Evolutionary conservation across 2,888 invertebrate species (phyloP).

Genomic region (Kryphioiulus occultus): DNA sequence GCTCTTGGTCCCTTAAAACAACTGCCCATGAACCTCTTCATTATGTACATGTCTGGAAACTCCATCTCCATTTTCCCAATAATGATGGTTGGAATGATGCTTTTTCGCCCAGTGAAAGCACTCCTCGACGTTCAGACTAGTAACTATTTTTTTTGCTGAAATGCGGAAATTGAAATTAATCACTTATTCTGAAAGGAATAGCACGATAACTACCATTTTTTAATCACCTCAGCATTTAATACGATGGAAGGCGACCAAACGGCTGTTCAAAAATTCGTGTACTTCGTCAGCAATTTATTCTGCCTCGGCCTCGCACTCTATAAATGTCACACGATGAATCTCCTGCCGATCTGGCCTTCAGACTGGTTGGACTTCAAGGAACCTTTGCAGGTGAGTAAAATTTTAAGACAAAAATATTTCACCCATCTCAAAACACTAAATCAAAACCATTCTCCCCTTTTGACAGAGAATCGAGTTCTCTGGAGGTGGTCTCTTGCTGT

Average conservation of each 20-base stretch:
- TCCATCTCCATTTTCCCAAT: constrained; percentile 99
- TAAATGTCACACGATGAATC: constrained; percentile 97
- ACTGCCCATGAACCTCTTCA: constrained; percentile 96
- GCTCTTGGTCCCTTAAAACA: constrained; percentile 93
- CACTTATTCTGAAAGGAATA: not conserved
- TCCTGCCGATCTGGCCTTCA: constrained; percentile 94
- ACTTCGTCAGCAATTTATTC: constrained; percentile 89
- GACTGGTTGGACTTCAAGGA: constrained; percentile 99
- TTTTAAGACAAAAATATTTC: not conserved
- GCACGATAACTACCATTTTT: not conserved
- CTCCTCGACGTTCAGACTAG: constrained; percentile 78
- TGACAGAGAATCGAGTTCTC: constrained; percentile 77
- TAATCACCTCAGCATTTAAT: constrained; percentile 74
- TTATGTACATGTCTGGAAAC: constrained; percentile 99
- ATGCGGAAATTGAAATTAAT: not conserved
- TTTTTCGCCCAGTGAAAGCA: constrained; percentile 94
- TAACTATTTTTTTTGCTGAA: constrained; percentile 58
- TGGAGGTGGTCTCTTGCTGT: constrained; percentile 78
- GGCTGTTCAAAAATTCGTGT: constrained; percentile 88
- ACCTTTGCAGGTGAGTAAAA: constrained; percentile 70
- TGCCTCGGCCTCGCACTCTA: constrained; percentile 91
- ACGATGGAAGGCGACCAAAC: constrained; percentile 93
- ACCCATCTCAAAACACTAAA: not conserved
- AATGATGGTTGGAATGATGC: constrained; percentile 99
- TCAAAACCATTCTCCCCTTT: not conserved